Evolutionary conservation across 2,888 invertebrate species (phyloP), one percentile per base, ranked within the genome.

Genomic region (Ecdyonurus torrentis): DNA sequence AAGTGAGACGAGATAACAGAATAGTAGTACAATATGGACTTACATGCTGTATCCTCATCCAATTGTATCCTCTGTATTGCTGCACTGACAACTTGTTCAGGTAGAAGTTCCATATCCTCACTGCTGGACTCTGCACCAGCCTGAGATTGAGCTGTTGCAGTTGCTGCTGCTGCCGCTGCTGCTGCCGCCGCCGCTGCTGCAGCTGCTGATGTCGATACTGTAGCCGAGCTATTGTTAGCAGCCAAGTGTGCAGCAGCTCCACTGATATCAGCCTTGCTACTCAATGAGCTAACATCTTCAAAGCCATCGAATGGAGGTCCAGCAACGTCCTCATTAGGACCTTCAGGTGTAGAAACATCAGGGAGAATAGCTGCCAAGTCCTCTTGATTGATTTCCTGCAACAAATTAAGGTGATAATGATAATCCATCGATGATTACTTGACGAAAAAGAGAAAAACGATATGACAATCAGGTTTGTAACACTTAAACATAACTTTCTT

Each of bases 341-440:
- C 83, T 72, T 84, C 85, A 72, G 68, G 65, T 52, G 68, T 65
- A 24, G 68, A 69, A 18, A 75, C 74, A 67, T 88, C 87, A 64
- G 88, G 87, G 72, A 89, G 77, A 73, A 89, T 83, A 68, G 86
- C 88, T 67, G 87, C 87, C 69, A 88, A 76, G 75, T 88, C 87
- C 72, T 87, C 87, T 75, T 88, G 86, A 72, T 87, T 83, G 72
- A 88, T 86, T 72, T 87, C 86, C 78, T 84, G 63, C 19, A 62
- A 58, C 58, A 22, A 25, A 58, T n/a, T n/a, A n/a, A n/a, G n/a
- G n/a, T n/a, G n/a, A n/a, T n/a, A n/a, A n/a, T n/a, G n/a, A n/a
- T n/a, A n/a, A n/a, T n/a, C n/a, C n/a, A n/a, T n/a, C n/a, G n/a
- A n/a, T n/a, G n/a, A n/a, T n/a, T n/a, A n/a, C n/a, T n/a, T n/a